These are phyloP conservation scores for Pogonomyrmex californicus DNA, from an alignment of 1,140 invertebrate genomes.

Conservation along the genomic window DNA sequence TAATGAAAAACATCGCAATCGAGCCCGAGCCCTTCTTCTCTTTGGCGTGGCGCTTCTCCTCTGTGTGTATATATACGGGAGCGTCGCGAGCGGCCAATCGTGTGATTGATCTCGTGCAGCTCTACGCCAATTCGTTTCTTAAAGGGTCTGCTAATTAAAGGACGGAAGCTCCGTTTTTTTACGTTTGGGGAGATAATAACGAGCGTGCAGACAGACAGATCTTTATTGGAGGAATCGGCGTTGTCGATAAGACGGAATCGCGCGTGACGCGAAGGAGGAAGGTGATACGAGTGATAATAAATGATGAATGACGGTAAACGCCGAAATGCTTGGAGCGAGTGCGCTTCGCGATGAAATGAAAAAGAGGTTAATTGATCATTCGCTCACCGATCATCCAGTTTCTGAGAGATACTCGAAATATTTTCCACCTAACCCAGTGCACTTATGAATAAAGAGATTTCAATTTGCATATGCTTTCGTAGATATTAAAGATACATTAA, in stretches of 20 bases:
- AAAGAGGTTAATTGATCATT: not conserved
- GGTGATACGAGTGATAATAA: not conserved
- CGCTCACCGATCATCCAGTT: not conserved
- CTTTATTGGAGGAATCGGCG: slow-evolving; percentile 41
- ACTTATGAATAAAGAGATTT: not conserved
- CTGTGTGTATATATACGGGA: not conserved
- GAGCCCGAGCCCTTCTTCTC: slow-evolving; percentile 22
- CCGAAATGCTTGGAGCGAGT: slow-evolving; percentile 2
- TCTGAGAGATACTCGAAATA: not conserved
- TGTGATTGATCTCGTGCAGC: slow-evolving; percentile 66
- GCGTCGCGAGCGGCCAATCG: slow-evolving; percentile 49
- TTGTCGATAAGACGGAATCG: slow-evolving; percentile 30
- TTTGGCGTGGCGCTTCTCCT: not conserved
- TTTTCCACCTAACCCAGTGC: not conserved
- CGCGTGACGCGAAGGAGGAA: slow-evolving; percentile 6
- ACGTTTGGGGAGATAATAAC: slow-evolving; percentile 46
- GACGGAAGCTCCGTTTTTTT: slow-evolving; percentile 30
- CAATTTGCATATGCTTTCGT: not conserved
- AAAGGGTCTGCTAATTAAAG: slow-evolving; percentile 66
- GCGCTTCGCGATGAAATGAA: not conserved
- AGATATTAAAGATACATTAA: not conserved
- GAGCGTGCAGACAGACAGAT: slow-evolving; percentile 27
- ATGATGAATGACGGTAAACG: not conserved
- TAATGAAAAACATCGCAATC: slow-evolving; percentile 74
- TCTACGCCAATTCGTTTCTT: slow-evolving; percentile 52